Percentiles rank a stretch among this genome's conserved stretches.
Evolutionary conservation across 2,888 invertebrate genomes (phyloP).

Genomic region (Drosophila meridionalis): DNA sequence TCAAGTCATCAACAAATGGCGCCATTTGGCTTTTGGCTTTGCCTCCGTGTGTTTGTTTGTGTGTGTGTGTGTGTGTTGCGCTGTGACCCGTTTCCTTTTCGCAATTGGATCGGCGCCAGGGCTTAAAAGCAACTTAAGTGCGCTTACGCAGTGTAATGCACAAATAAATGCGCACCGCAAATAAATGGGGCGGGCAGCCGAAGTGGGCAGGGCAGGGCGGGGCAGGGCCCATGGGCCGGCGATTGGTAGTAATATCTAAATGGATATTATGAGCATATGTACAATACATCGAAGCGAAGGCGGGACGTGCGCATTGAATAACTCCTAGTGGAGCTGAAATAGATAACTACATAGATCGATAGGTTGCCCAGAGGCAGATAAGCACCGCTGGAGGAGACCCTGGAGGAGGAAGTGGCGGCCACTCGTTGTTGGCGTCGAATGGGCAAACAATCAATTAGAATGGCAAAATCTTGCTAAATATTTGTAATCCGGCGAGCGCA

Average conservation of each 20-base stretch:
- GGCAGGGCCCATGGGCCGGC: slow-evolving; percentile 29
- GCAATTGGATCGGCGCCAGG: slow-evolving; percentile 82
- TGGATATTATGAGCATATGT: slow-evolving; percentile 78
- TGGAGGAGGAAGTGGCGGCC: slow-evolving; percentile 9
- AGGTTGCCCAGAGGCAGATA: slow-evolving; percentile 64
- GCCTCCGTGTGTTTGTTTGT: slow-evolving; percentile 23
- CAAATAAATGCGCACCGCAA: slow-evolving; percentile 68
- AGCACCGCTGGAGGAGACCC: slow-evolving; percentile 34
- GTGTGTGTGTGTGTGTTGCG: slow-evolving; percentile 17
- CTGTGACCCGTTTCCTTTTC: slow-evolving; percentile 57
- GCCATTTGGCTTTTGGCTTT: slow-evolving; percentile 48
- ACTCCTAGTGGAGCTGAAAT: slow-evolving; percentile 59
- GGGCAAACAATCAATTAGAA: slow-evolving; percentile 80
- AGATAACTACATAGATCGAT: slow-evolving; percentile 78
- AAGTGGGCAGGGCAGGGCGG: slow-evolving; percentile 5
- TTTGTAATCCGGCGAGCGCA: slow-evolving; percentile 73
- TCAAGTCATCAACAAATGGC: slow-evolving; percentile 58
- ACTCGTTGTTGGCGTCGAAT: slow-evolving; percentile 27
- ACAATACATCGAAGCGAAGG: slow-evolving; percentile 32
- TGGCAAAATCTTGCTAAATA: slow-evolving; percentile 77
- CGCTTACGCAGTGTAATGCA: slow-evolving; percentile 77
- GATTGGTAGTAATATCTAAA: slow-evolving; percentile 74
- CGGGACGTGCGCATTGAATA: slow-evolving; percentile 49
- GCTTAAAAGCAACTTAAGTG: slow-evolving; percentile 77
- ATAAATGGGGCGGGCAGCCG: slow-evolving; percentile 36